Conservation (phyloP, 2,113 vertebrate genomes). For the Elaphurus davidianus region DNA sequence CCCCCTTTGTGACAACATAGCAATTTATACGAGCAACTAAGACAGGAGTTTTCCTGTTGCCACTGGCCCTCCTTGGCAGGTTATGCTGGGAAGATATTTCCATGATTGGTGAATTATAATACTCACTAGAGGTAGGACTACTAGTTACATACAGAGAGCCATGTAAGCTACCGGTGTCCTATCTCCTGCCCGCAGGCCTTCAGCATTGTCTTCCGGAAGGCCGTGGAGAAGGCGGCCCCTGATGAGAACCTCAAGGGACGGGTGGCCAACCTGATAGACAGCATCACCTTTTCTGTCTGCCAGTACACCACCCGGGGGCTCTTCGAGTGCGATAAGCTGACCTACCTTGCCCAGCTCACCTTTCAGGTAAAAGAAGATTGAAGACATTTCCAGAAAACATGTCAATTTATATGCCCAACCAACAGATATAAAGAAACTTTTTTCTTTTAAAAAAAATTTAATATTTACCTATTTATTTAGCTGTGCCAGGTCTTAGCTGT, state of each 20-base stretch:
- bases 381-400: background rate
- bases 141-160: background rate
- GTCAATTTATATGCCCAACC: background rate
- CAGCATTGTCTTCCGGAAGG: conserved; percentile 92
- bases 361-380: conserved; percentile 89
- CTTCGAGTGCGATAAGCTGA: conserved; percentile 95
- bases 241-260: conserved; percentile 84
- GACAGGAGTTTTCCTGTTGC: background rate
- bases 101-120: background rate
- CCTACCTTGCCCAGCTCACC: conserved; percentile 91
- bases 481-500: background rate
- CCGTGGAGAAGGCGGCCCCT: conserved; percentile 86
- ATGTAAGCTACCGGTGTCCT: background rate
- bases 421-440: background rate
- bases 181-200: conserved; percentile 85
- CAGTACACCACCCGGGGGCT: conserved; percentile 94
- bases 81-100: background rate
- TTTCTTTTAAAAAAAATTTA: background rate
- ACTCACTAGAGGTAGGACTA: background rate
- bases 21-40: background rate
- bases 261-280: conserved; percentile 90
- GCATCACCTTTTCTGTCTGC: conserved; percentile 92
- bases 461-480: background rate
- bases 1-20: background rate
- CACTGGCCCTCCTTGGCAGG: background rate